Conservation (phyloP, 1,140 invertebrate species). For the Orchestia grillus region DNA sequence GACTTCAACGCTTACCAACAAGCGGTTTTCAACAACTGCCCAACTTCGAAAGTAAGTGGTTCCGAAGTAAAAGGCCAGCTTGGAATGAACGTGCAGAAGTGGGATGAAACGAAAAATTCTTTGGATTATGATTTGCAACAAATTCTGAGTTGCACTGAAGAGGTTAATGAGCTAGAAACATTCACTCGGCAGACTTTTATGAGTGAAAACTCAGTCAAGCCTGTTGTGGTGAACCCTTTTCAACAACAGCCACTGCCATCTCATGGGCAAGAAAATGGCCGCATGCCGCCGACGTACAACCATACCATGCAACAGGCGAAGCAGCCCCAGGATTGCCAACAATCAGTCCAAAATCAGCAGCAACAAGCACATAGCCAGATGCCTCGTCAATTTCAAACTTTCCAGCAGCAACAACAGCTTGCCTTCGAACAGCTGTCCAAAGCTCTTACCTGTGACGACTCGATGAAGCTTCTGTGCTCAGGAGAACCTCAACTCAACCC, state of each 20-base stretch:
- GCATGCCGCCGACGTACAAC: constrained; percentile 13
- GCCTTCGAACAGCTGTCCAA: constrained; percentile 9
- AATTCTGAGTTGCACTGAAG: not conserved
- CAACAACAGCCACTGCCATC: not conserved
- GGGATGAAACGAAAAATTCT: not conserved
- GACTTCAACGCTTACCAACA: not conserved
- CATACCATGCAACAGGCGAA: constrained; percentile 9
- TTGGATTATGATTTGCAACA: constrained; percentile 10
- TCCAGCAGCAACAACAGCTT: not conserved
- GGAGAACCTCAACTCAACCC: not conserved
- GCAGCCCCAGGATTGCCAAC: not conserved
- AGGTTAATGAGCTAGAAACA: not conserved
- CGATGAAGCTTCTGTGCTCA: constrained; percentile 7
- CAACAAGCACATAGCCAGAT: not conserved
- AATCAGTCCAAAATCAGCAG: not conserved
- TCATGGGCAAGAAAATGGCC: not conserved
- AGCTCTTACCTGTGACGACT: not conserved
- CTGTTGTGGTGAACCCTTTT: not conserved
- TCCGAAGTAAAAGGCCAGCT: not conserved
- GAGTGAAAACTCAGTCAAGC: not conserved
- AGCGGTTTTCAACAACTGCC: not conserved
- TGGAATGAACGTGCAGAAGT: not conserved
- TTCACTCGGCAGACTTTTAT: not conserved
- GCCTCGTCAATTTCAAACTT: not conserved
- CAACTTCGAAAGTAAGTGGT: not conserved